Evolutionary conservation across 1,140 invertebrate species (phyloP).

Genomic region (Oryzaephilus surinamensis): DNA sequence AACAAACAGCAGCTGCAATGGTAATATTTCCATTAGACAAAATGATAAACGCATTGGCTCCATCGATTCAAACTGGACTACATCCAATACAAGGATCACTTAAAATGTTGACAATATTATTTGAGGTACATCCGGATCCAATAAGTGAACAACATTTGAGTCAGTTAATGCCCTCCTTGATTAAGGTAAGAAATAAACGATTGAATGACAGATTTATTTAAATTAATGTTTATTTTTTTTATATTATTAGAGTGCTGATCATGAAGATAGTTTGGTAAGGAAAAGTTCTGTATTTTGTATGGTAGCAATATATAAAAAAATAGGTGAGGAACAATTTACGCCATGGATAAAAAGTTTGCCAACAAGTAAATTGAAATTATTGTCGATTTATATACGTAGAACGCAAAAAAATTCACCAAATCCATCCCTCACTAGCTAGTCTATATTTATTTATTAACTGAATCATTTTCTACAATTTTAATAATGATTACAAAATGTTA

Average conservation of each 20-base stretch:
- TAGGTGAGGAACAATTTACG: constrained; percentile 72
- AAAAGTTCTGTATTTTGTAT: constrained; percentile 94
- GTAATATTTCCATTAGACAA: constrained; percentile 35
- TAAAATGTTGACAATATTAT: constrained; percentile 83
- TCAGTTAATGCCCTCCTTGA: constrained; percentile 77
- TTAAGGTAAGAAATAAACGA: constrained; percentile 50
- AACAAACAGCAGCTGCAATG: constrained; percentile 30
- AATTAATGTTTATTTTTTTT: constrained; percentile 8
- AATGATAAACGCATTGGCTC: constrained; percentile 44
- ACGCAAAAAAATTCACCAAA: constrained; percentile 25
- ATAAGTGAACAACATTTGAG: constrained; percentile 62
- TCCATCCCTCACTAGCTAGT: constrained; percentile 16
- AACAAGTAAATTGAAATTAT: constrained; percentile 59
- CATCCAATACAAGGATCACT: constrained; percentile 86
- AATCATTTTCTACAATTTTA: constrained; percentile 7
- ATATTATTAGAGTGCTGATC: constrained; percentile 67
- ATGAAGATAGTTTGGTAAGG: constrained; percentile 75
- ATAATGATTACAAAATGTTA: constrained; percentile 5
- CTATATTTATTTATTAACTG: constrained; percentile 9
- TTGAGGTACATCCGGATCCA: constrained; percentile 56
- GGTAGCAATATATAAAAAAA: constrained; percentile 77
- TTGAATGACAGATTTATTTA: not conserved
- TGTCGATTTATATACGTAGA: constrained; percentile 30
- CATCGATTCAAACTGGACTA: constrained; percentile 74
- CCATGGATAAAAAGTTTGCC: constrained; percentile 68